Base-by-base conservation (phyloP, 2,797 vertebrate genomes). In the Ceryle rudis region DNA sequence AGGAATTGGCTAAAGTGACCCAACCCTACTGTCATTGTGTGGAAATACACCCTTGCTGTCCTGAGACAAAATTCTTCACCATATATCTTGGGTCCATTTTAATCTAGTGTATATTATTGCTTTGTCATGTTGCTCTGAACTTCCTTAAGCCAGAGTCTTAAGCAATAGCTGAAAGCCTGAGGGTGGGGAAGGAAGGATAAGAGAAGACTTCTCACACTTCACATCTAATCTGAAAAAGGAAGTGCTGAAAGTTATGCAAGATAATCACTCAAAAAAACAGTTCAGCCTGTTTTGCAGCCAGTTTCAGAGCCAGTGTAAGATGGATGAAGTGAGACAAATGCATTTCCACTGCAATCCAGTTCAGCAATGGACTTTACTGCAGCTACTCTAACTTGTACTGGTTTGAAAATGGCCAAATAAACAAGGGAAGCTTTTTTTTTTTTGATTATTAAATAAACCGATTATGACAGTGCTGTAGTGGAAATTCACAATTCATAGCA, bases 201-300 rank as follows among this genome's bases (percentile, higher is more conserved):
- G 23, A 71, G 0, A 6, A 88, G 25, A 33, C 20, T 70, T 91
- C n/a, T 70, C 69, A 75, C 25, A 33, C 26, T 95, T 94, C 22
- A 66, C 80, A 89, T 64, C 22, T 74, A 21, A 74, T 89, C 57
- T 54, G 57, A 66, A 92, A 85, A 77, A 81, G 93, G 96, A 96
- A 97, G 86, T 87, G 26, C 46, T 69, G 61, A n/a, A 93, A 16
- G 29, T 89, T 91, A 93, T 94, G 88, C 88, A 93, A 95, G 52
- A 67, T 25, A 77, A 88, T 75, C 90, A 15, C 58, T 62, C 6
- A 17, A 57, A 86, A 84, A 87, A 75, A 49, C 54, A 29, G 6
- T 81, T 67, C 42, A 64, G 6, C 18, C 11, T 62, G 12, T 35
- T 93, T 72, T 66, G 42, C 39, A 85, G 37, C 2, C 19, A 54